These are phyloP conservation scores for Apodemia arnacis DNA, from an alignment of 2,888 invertebrate species.

Conservation along the genomic window DNA sequence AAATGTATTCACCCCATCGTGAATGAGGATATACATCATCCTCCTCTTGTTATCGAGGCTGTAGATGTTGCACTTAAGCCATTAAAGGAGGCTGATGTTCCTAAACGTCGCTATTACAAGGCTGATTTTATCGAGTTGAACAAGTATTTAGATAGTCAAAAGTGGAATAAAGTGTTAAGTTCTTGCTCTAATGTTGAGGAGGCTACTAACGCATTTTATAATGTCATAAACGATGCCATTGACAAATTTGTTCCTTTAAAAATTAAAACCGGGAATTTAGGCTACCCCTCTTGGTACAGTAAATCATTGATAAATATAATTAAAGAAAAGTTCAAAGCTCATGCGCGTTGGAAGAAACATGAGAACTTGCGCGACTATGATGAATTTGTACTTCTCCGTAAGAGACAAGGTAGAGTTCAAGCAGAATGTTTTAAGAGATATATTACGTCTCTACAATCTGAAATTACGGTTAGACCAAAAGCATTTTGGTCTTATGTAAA, in stretches of 20 bases:
- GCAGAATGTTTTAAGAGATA: neutral
- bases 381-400: neutral
- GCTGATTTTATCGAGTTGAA: neutral
- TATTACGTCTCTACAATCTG: neutral
- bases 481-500: neutral
- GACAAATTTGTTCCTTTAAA: neutral
- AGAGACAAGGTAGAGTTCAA: neutral
- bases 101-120: neutral
- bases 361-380: too few species aligned
- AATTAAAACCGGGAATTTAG: neutral
- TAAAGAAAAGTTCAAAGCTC: too few species aligned
- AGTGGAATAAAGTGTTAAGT: neutral
- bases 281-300: neutral
- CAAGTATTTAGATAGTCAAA: neutral
- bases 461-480: neutral
- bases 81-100: neutral
- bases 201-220: neutral
- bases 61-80: too few species aligned
- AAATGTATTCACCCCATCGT: too few species aligned
- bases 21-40: too few species aligned
- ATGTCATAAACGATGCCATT: neutral
- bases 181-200: neutral
- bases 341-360: too few species aligned
- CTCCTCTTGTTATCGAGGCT: too few species aligned
- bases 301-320: too few species aligned